These are phyloP conservation scores for Etheostoma spectabile DNA, from an alignment of 2,113 vertebrate genomes.

Conservation along the genomic window DNA sequence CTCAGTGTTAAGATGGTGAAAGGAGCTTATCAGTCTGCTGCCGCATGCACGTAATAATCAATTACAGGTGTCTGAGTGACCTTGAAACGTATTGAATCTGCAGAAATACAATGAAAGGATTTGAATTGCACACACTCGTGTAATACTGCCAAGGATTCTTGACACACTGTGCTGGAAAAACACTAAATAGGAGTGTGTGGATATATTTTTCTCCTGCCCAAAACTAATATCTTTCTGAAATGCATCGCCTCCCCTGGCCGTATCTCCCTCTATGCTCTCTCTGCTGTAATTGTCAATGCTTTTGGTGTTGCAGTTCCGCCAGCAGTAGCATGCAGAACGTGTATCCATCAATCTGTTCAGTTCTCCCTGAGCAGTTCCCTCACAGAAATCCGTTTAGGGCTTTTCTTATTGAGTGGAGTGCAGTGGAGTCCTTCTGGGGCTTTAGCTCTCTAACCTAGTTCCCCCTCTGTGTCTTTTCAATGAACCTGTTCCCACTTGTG, in stretches of 20 bases:
- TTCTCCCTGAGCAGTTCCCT: slow-evolving; percentile 86
- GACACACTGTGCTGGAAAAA: slow-evolving; percentile 57
- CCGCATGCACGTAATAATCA: slow-evolving; percentile 79
- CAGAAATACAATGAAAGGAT: slow-evolving; percentile 77
- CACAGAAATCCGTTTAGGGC: slow-evolving; percentile 87
- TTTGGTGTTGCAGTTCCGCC: slow-evolving; percentile 81
- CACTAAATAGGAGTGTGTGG: slow-evolving; percentile 51
- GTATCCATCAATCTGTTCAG: slow-evolving; percentile 88
- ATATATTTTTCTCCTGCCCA: slow-evolving; percentile 65
- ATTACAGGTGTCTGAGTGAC: slow-evolving; percentile 79
- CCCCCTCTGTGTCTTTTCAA: slow-evolving; percentile 84
- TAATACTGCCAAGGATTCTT: slow-evolving; percentile 65
- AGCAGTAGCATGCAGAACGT: slow-evolving; percentile 86
- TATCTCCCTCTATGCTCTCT: slow-evolving; percentile 71
- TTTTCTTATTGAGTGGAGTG: slow-evolving; percentile 86
- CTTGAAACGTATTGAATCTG: slow-evolving; percentile 78
- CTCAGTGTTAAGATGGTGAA: slow-evolving; percentile 65
- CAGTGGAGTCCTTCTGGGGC: slow-evolving; percentile 85
- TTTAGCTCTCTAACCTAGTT: slow-evolving; percentile 88
- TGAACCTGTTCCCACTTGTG: slow-evolving; percentile 73
- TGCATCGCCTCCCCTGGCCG: slow-evolving; percentile 69
- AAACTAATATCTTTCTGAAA: slow-evolving; percentile 78
- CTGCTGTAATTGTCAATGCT: slow-evolving; percentile 85
- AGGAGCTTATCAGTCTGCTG: slow-evolving; percentile 71
- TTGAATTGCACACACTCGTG: slow-evolving; percentile 70